These are phyloP conservation scores for Brachyrhaphis roseni DNA, from an alignment of 2,797 vertebrate species.

Conservation along the genomic window DNA sequence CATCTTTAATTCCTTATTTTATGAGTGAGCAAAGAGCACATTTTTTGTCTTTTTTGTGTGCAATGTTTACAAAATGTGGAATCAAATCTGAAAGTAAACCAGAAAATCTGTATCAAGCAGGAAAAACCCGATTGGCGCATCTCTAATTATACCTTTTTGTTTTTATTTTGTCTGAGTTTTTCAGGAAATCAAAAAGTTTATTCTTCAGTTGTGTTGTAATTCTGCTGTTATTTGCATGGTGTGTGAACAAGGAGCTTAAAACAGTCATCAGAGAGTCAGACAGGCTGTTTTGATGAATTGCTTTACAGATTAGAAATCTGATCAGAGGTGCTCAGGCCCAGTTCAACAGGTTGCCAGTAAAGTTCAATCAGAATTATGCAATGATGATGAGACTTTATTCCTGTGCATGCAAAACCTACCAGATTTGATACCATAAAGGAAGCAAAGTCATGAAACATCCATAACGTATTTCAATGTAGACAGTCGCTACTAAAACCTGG, in stretches of 20 bases:
- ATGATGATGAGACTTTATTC: not conserved
- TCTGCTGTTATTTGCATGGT: not conserved
- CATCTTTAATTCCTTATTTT: not conserved
- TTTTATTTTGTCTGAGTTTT: not conserved
- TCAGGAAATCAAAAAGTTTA: not conserved
- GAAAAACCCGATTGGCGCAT: not conserved
- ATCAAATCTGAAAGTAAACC: not conserved
- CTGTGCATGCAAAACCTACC: not conserved
- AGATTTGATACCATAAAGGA: not conserved
- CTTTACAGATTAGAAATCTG: constrained; percentile 12
- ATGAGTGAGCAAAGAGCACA: not conserved
- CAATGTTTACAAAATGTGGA: not conserved
- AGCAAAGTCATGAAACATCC: not conserved
- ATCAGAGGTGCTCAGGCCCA: constrained; percentile 14
- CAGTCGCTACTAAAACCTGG: constrained; percentile 1
- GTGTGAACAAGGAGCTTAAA: not conserved
- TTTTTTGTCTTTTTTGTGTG: no score
- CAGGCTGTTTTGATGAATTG: constrained; percentile 12
- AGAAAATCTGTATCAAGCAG: not conserved
- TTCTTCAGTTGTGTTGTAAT: no score
- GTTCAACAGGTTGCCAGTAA: not conserved
- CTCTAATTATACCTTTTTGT: not conserved
- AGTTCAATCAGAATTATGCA: not conserved
- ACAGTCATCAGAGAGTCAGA: not conserved
- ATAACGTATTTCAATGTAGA: not conserved